Conservation (phyloP, 2,797 vertebrate genomes). For the Calcarius lapponicus region DNA sequence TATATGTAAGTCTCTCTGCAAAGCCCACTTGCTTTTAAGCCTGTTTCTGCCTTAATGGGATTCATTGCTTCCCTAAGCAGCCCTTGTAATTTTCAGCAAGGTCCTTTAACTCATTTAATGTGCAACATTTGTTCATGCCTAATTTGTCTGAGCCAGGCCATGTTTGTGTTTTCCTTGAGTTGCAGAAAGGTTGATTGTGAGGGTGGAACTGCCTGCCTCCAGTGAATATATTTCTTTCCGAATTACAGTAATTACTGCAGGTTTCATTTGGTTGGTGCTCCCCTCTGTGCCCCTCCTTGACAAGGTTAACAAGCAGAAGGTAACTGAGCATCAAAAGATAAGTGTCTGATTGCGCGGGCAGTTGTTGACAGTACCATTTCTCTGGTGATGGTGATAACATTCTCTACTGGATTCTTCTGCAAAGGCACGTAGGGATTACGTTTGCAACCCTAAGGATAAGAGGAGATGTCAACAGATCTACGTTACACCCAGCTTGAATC, state of each 20-base stretch:
- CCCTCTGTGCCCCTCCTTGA: slow-evolving; percentile 33
- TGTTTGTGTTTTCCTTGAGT: slow-evolving; percentile 73
- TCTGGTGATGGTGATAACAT: neutral
- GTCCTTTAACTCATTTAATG: slow-evolving; percentile 77
- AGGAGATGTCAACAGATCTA: neutral
- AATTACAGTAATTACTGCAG: slow-evolving; percentile 66
- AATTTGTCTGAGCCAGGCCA: slow-evolving; percentile 72
- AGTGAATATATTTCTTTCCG: slow-evolving; percentile 48
- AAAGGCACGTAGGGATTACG: neutral
- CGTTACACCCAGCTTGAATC: neutral
- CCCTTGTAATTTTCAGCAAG: slow-evolving; percentile 75
- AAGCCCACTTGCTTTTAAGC: slow-evolving; percentile 33
- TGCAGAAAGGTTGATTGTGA: slow-evolving; percentile 71
- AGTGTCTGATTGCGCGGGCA: slow-evolving; percentile 23
- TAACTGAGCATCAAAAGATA: slow-evolving; percentile 44
- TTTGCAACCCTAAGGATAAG: neutral
- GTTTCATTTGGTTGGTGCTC: slow-evolving; percentile 50
- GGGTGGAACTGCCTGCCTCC: slow-evolving; percentile 57
- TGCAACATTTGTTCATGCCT: slow-evolving; percentile 76
- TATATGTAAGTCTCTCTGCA: neutral
- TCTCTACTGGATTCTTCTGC: neutral
- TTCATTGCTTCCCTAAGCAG: slow-evolving; percentile 69
- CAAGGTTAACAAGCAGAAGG: slow-evolving; percentile 73
- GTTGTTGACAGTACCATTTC: slow-evolving; percentile 47
- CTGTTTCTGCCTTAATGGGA: slow-evolving; percentile 61